Base-by-base conservation (phyloP, 2,113 vertebrate species). In the Platycercus adscitus region DNA sequence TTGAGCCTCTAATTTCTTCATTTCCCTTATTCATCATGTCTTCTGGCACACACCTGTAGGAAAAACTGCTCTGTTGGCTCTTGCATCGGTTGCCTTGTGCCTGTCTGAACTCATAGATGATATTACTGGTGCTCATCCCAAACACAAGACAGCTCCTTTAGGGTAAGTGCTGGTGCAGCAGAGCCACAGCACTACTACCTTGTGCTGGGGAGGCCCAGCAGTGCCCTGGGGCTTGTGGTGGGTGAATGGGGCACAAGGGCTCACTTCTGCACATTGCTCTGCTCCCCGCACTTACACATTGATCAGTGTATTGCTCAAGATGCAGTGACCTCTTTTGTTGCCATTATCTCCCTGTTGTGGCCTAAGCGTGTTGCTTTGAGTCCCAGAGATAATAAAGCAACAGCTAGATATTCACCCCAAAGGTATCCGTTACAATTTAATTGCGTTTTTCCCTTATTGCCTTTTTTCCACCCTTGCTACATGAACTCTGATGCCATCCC, bases 401-500 rank as follows among this genome's bases (percentile, higher is more conserved):
- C 64, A 77, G 63, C 39, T 87, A 31, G 66, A 47, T 24, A 2
- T 66, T 86, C 88, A 63, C 24, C 56, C 31, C 37, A 49, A 91
- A 88, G 47, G 20, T 63, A 69, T 52, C 82, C 29, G 49, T 86
- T 69, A 66, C 81, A 89, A 47, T 92, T 87, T 92, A 91, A 86
- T 71, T 44, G 26, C n/a, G 39, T 73, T 95, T 88, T 94, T 66
- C 37, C 46, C 18, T 23, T 93, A 79, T 39, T 80, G 61, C 55
- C 90, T 63, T 56, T 29, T 46, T 10, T 0, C 0, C 6, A 17
- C 31, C 7, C 35, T 89, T 33, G 84, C 58, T 78, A 5, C 14
- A 4, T 19, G 85, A 75, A 73, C 79, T 75, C 61, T 93, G 91
- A 39, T 95, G 93, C 68, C 72, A 80, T 84, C 68, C 81, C 76